Evolutionary conservation across 2,888 invertebrate genomes (phyloP).

Genomic region (Leucophenga maculata): DNA sequence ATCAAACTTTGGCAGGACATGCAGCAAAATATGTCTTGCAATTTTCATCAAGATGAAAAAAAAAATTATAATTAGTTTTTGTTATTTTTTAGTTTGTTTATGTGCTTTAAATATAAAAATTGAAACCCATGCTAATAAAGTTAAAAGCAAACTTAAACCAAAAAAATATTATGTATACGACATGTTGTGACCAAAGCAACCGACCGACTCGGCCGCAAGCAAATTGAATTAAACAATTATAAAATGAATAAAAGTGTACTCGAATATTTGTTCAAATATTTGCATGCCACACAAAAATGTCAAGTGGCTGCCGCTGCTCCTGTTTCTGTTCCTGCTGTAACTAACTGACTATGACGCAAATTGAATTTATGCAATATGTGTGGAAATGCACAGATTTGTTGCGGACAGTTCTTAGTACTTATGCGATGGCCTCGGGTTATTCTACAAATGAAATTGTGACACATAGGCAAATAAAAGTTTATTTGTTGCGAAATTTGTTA

Average conservation of each 20-base stretch:
- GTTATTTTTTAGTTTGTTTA: neutral
- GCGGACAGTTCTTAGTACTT: neutral
- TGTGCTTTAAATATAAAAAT: slow-evolving; percentile 2
- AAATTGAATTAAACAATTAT: no score
- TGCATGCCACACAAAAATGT: neutral
- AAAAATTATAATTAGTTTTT: slow-evolving; percentile 20
- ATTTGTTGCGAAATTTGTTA: neutral
- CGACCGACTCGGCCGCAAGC: no score
- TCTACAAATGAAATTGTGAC: neutral
- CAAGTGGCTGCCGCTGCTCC: no score
- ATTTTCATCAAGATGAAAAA: slow-evolving; percentile 1
- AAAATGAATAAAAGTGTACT: no score
- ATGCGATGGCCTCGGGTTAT: neutral
- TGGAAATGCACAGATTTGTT: neutral
- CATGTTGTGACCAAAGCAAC: no score
- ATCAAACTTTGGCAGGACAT: neutral
- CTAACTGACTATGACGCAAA: no score
- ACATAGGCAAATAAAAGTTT: slow-evolving; percentile 12
- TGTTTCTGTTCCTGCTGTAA: no score
- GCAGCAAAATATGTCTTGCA: neutral
- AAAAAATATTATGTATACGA: no score
- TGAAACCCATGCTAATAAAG: slow-evolving; percentile 12
- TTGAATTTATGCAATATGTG: neutral
- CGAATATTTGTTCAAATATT: neutral
- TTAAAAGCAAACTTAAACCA: neutral